Percentiles rank a stretch among this genome's conserved stretches.
Conservation (phyloP, 1,140 invertebrate genomes). For the Pseudomyrmex flavicornis region DNA sequence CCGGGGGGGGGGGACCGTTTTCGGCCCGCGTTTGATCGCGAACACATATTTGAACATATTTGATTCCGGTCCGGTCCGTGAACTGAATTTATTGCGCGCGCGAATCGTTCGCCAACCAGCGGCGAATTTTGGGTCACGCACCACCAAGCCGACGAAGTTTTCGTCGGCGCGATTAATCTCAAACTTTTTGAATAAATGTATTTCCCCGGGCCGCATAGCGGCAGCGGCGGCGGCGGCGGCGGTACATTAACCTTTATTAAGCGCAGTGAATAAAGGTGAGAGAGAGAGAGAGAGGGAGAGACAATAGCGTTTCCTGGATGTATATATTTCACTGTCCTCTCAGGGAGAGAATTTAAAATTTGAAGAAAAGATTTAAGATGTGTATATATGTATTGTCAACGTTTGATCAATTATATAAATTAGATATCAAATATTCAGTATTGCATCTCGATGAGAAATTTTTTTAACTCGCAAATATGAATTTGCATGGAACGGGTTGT, state of each 20-base stretch:
- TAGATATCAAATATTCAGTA: too few relatives aligned
- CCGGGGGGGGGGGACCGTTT: background rate
- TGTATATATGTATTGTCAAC: too few relatives aligned
- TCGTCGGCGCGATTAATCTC: slow-evolving; percentile 1
- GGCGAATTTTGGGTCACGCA: slow-evolving; percentile 24
- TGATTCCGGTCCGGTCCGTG: slow-evolving; percentile 22
- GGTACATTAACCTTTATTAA: background rate
- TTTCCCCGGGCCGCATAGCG: background rate
- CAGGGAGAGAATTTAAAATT: background rate
- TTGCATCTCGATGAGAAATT: too few relatives aligned
- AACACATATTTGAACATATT: slow-evolving; percentile 45
- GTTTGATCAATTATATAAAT: too few relatives aligned
- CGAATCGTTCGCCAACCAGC: too few relatives aligned
- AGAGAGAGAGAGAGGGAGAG: too few relatives aligned
- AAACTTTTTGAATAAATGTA: slow-evolving; percentile 39
- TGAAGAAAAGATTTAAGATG: too few relatives aligned
- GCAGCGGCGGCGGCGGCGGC: too few relatives aligned
- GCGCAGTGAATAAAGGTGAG: background rate
- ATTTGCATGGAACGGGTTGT: too few relatives aligned
- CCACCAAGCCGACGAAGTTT: background rate
- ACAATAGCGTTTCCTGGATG: background rate
- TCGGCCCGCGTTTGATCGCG: slow-evolving; percentile 29
- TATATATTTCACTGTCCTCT: background rate
- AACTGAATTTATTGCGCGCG: slow-evolving; percentile 26
- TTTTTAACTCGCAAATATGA: too few relatives aligned